Conservation (phyloP, 2,113 vertebrate species). For the Corythoichthys haematopterus region DNA sequence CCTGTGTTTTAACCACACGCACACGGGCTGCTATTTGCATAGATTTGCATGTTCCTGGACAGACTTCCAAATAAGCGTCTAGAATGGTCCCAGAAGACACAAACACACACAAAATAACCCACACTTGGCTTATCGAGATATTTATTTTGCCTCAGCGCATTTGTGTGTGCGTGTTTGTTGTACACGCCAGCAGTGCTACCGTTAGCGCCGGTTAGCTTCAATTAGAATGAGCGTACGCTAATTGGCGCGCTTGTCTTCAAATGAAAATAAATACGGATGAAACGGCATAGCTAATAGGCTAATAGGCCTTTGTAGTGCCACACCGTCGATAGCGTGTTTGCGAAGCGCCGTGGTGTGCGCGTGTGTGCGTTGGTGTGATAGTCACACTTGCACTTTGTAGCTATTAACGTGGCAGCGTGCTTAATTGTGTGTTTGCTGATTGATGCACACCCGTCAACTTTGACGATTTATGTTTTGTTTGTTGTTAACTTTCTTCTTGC, state of each 20-base stretch:
- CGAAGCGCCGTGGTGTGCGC: slow-evolving; percentile 23
- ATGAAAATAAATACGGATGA: slow-evolving; percentile 59
- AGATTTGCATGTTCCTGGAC: slow-evolving; percentile 66
- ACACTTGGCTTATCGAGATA: slow-evolving; percentile 29
- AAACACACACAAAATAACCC: slow-evolving; percentile 15
- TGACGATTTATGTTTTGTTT: neutral
- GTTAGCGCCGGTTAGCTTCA: slow-evolving; percentile 62
- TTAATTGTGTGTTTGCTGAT: slow-evolving; percentile 28
- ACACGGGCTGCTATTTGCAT: slow-evolving; percentile 47
- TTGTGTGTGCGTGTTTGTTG: slow-evolving; percentile 62
- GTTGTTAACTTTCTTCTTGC: neutral
- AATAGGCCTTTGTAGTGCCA: slow-evolving; percentile 55
- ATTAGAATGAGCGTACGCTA: slow-evolving; percentile 54
- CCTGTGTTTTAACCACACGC: slow-evolving; percentile 34
- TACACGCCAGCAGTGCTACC: slow-evolving; percentile 54
- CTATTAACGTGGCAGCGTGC: slow-evolving; percentile 35
- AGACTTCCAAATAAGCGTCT: slow-evolving; percentile 62
- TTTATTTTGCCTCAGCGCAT: slow-evolving; percentile 41
- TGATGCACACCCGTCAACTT: neutral
- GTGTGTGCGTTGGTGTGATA: slow-evolving; percentile 39
- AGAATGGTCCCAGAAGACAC: slow-evolving; percentile 51
- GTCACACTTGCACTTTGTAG: slow-evolving; percentile 59
- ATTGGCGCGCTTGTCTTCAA: slow-evolving; percentile 59
- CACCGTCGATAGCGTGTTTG: slow-evolving; percentile 38
- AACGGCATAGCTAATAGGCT: slow-evolving; percentile 59